Evolutionary conservation across 2,797 vertebrate species (phyloP), one percentile per base, ranked within the genome.

Genomic region (Cossypha polioptera): DNA sequence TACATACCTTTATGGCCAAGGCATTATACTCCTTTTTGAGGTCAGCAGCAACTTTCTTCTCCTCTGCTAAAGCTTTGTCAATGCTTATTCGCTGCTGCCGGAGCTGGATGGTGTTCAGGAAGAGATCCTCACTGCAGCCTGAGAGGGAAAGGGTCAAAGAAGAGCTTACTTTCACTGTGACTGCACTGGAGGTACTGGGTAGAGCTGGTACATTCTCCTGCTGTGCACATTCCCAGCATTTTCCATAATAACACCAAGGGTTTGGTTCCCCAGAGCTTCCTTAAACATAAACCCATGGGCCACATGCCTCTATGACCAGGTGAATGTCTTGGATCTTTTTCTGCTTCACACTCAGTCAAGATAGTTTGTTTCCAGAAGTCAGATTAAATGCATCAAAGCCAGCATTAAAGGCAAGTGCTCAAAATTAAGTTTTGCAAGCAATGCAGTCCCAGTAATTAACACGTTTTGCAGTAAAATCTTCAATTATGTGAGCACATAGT

Each of bases 101-200:
- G 78, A 99, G 97, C 86, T 98, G 97, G 79, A 99, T 74, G 4
- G 98, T 98, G 96, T 98, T 97, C 94, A 97, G 97, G 95, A 99
- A 99, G 77, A 99, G 97, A 45, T 95, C 91, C 2, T 96, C 95
- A 16, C 98, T 97, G 80, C 99, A 99, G 88, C 97, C 99, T 99
- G 95, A 53, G 81, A 57, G 43, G 43, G 67, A 59, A 86, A 62
- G 40, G 43, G 81, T 69, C 54, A 88, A 54, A 91, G 43, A 78
- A 78, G 13, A 61, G 40, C 40, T 91, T 50, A 10, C 20, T 74
- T 63, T 72, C 51, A 20, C 73, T 73, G 66, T 22, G 35, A 45
- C 38, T 68, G 54, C n/a, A n/a, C 54, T 77, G 10, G 9, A 90
- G 36, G 63, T 85, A 68, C 42, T 75, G 59, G 38, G 35, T 43